phyloP scores from a whole-genome alignment of 2,113 vertebrate species.

The Crypturellus undulatus region DNA sequence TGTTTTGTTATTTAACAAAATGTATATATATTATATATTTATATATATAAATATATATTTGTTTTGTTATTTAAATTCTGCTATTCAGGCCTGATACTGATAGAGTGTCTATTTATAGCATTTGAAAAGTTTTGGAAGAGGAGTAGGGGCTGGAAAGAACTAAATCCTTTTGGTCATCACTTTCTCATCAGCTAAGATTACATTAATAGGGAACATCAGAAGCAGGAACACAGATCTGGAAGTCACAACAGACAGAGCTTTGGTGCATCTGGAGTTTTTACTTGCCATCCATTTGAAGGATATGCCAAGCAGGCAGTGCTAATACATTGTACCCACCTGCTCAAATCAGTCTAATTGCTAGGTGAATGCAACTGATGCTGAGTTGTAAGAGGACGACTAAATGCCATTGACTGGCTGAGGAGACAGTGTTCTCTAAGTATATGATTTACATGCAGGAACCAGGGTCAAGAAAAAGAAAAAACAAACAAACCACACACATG shows the following conservation, averaged over 20 bases:
- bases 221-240: background rate
- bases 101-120: background rate
- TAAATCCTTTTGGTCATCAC: background rate
- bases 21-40: no score
- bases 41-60: no score
- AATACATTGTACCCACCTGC: background rate
- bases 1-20: background rate
- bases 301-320: background rate
- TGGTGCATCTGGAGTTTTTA: background rate
- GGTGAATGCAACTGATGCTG: background rate
- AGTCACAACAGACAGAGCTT: background rate
- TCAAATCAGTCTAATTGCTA: slow-evolving; percentile 11
- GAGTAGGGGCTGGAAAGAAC: background rate
- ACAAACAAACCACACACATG: background rate
- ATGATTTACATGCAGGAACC: background rate
- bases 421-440: background rate
- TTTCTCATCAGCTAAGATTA: background rate
- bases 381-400: slow-evolving; percentile 1
- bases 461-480: background rate
- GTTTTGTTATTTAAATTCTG: background rate
- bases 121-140: background rate
- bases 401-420: background rate
- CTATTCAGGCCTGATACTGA: background rate
- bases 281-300: background rate
- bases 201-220: background rate